Base-by-base conservation (phyloP, 2,113 vertebrate genomes). In the Campylomormyrus numenius region DNA sequence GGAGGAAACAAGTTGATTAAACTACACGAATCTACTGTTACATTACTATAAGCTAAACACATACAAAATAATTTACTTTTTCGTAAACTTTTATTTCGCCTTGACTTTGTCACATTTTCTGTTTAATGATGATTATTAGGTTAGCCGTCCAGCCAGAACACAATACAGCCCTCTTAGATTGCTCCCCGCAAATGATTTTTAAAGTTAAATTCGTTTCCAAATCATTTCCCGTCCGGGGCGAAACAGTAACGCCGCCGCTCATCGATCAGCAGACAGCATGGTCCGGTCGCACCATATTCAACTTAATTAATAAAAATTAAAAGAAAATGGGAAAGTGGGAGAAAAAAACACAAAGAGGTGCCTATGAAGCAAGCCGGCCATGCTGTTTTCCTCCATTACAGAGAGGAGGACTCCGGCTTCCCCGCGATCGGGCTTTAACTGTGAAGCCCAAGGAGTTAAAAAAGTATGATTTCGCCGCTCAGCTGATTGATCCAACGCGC, bases 401-500 rank as follows among this genome's bases (percentile, higher is more conserved):
- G 89, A 58, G 35, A 35, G 83, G 35, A 92, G 92, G 90, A 45
- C 8, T 35, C 70, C 31, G 80, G 39, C 87, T 56, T 92, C 91
- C 52, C 4, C 0, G 1, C 52, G 87, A 9, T 5, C 39, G 9
- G 62, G 46, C 48, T 89, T 90, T n/a, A 58, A 70, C 42, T 17
- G 42, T 42, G 88, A 53, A 49, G 19, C 39, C 62, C 86, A 80
- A 70, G 62, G 90, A 45, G n/a, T 53, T 62, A 90, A 90, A 70
- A 56, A 83, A 91, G 91, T 92, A 91, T 93, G 92, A 84, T 74
- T 84, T 91, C 87, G 86, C 77, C 90, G 87, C 53, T n/a, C 87
- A 66, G 92, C 52, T 89, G 94, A 95, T 93, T 95, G 95, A 95
- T 93, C 95, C 95, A 90, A 66, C 91, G 92, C 94, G 95, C 95